Conservation (phyloP, 2,888 invertebrate species). For the Lasioglossum figueresi region DNA sequence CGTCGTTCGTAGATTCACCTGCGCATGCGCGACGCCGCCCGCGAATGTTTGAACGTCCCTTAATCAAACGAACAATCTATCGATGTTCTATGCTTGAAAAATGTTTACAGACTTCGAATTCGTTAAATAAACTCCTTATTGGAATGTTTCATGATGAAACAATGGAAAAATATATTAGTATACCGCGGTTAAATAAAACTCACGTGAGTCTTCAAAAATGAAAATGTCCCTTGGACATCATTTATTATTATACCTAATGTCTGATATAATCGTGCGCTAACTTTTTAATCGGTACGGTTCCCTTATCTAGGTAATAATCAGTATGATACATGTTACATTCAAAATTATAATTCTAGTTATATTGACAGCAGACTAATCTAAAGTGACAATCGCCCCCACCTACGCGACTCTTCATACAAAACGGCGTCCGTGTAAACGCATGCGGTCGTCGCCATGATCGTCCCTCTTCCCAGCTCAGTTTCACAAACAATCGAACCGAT, state of each 20-base stretch:
- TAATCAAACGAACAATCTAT: background rate
- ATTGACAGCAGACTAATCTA: conserved; percentile 74
- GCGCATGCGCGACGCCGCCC: conserved; percentile 30
- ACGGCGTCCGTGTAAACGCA: conserved; percentile 70
- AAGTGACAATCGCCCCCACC: conserved; percentile 64
- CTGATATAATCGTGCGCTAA: conserved; percentile 81
- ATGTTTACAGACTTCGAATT: background rate
- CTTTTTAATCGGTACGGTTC: conserved; percentile 74
- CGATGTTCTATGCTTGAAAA: background rate
- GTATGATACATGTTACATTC: conserved; percentile 81
- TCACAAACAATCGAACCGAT: conserved; percentile 15
- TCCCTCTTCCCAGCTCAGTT: background rate
- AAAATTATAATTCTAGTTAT: conserved; percentile 74
- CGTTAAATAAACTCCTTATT: background rate
- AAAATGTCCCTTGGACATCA: conserved; percentile 80
- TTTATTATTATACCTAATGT: conserved; percentile 80
- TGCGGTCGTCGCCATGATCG: conserved; percentile 26
- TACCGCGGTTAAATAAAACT: conserved; percentile 63
- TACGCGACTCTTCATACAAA: conserved; percentile 73
- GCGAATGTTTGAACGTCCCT: conserved; percentile 18
- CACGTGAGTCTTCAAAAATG: conserved; percentile 75
- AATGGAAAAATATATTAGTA: background rate
- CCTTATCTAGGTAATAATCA: conserved; percentile 80
- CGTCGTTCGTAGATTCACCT: conserved; percentile 22
- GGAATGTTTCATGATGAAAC: background rate